Evolutionary conservation across 1,140 invertebrate species (phyloP).

Genomic region (Mamestra configurata): DNA sequence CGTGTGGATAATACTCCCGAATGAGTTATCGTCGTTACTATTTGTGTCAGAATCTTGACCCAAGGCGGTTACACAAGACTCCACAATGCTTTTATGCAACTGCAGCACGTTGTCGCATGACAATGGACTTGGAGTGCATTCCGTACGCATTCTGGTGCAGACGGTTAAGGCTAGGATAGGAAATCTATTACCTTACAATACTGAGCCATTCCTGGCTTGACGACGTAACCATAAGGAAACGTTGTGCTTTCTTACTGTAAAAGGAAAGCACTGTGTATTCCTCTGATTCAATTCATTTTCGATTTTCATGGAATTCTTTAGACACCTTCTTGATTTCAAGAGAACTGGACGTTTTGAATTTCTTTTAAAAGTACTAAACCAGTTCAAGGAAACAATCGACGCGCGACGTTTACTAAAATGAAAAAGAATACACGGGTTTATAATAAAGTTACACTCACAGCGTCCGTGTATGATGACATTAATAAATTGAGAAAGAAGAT

Average conservation of each 20-base stretch:
- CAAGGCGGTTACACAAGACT: slow-evolving; percentile 67
- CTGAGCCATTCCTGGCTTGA: slow-evolving; percentile 29
- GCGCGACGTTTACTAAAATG: background rate
- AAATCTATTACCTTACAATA: slow-evolving; percentile 51
- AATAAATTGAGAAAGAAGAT: slow-evolving; percentile 48
- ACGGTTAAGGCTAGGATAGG: slow-evolving; percentile 48
- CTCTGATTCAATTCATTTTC: slow-evolving; percentile 14
- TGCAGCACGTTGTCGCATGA: slow-evolving; percentile 71
- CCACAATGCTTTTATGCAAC: slow-evolving; percentile 72
- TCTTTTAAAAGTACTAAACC: background rate
- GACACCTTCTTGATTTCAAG: too few species aligned
- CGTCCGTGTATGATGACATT: slow-evolving; percentile 36
- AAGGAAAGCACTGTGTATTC: background rate
- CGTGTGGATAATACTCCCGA: slow-evolving; percentile 56
- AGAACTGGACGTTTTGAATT: background rate
- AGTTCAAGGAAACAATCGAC: background rate
- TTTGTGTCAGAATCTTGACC: slow-evolving; percentile 66
- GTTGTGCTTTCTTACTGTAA: slow-evolving; percentile 20
- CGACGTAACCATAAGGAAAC: slow-evolving; percentile 43
- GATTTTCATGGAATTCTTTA: background rate
- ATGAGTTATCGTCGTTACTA: slow-evolving; percentile 61
- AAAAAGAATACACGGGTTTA: background rate
- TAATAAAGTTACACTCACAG: slow-evolving; percentile 22
- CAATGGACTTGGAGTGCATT: slow-evolving; percentile 82
- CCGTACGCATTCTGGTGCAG: slow-evolving; percentile 61